Conservation (phyloP, 2,113 vertebrate species). For the Percopsis transmontana region DNA sequence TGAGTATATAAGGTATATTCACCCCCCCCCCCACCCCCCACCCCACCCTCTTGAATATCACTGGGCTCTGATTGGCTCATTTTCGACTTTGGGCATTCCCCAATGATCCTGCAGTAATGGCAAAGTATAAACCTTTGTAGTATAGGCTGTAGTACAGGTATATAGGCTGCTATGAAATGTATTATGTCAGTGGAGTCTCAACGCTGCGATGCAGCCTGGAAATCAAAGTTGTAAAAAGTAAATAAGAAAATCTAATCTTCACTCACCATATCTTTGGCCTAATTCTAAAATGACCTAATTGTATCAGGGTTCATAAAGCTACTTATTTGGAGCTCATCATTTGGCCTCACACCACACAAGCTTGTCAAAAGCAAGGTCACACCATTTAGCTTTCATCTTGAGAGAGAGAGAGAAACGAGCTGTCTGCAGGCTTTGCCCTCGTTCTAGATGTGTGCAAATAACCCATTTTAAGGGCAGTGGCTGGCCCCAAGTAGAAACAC, state of each 20-base stretch:
- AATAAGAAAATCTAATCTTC: background rate
- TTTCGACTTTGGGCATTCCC: no score
- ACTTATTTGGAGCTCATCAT: background rate
- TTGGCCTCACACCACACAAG: background rate
- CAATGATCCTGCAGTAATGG: no score
- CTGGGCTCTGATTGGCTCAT: no score
- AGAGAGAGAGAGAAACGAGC: constrained; percentile 10
- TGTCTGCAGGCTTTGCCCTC: constrained; percentile 24
- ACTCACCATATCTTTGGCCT: background rate
- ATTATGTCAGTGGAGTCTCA: background rate
- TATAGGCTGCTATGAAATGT: background rate
- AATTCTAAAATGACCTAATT: background rate
- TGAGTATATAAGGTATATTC: no score
- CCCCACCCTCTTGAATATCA: no score
- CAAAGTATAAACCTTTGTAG: background rate
- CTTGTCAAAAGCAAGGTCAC: constrained; percentile 21
- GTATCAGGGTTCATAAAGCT: background rate
- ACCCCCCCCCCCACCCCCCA: no score
- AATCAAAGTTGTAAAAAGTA: background rate
- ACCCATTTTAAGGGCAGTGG: constrained; percentile 32
- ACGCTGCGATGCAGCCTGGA: background rate
- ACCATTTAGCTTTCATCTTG: background rate
- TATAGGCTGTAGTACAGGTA: no score
- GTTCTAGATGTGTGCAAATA: constrained; percentile 20
- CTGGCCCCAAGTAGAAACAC: constrained; percentile 7